Base-by-base conservation (phyloP, 2,797 vertebrate genomes). In the Danionella dracula region DNA sequence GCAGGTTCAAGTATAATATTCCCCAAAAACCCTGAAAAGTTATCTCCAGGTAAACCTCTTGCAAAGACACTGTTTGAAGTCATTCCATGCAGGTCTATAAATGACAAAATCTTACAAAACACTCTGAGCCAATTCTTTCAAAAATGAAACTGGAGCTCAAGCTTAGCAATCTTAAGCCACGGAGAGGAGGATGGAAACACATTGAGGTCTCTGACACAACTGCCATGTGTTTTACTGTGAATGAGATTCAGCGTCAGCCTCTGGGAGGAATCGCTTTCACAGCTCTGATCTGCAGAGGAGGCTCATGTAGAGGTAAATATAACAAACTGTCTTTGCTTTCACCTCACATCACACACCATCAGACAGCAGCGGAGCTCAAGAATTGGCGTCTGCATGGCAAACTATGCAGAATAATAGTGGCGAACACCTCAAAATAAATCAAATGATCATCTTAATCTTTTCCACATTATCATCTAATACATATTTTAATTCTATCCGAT, bases 321-420 rank as follows among this genome's bases (percentile, higher is more conserved):
- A 66, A 56, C 57, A 69, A 41, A 69, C 54, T 15, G 66, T 55
- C 66, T 73, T 37, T 1, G 15, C 56, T 48, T 48, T 51, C 72
- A 50, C 50, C 11, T 23, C 32, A 55, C 12, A 61, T 45, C n/a
- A 20, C 17, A 6, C 50, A 46, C 57, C 32, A 45, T 50, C 53
- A 57, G 37, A 46, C 23, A 15, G 41, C 32, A 29, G n/a, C 40
- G 23, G 41, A 66, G 42, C 12, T 40, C 55, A 42, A 49, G 55
- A 27, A 35, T 16, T 46, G 9, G 27, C 42, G 41, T 31, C 41
- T 45, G 19, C 34, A 35, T 41, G 23, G 59, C 31, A 64, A 44
- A 45, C 34, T 31, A 44, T 19, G n/a, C 34, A 1, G 27, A 35
- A 62, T 42, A 23, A 16, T 23, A 13, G 31, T 29, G 45, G 9